phyloP scores from a whole-genome alignment of 1,140 invertebrate genomes.

The Eumeta japonica region DNA sequence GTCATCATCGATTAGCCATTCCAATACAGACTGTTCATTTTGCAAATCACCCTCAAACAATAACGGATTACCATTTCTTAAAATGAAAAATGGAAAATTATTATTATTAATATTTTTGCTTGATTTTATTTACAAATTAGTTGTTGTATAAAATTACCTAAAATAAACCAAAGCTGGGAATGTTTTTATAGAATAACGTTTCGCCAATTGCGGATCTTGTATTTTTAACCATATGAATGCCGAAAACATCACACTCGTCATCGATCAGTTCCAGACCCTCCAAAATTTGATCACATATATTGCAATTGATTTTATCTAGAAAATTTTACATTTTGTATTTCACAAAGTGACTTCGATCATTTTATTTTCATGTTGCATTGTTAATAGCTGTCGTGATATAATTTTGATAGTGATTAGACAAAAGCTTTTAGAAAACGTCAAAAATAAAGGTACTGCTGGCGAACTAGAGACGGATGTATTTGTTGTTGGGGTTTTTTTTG shows the following conservation, averaged over 20 bases:
- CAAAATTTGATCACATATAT: constrained; percentile 89
- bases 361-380: no score
- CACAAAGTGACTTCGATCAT: no score
- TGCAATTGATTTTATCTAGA: constrained; percentile 86
- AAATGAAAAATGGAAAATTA: no score
- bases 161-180: constrained; percentile 92
- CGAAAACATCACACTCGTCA: constrained; percentile 90
- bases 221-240: constrained; percentile 95
- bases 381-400: no score
- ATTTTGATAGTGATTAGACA: no score
- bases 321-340: constrained; percentile 81
- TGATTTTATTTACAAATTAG: no score
- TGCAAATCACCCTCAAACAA: constrained; percentile 90
- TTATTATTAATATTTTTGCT: no score
- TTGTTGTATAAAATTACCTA: no score
- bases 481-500: no score
- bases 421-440: no score
- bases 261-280: constrained; percentile 88
- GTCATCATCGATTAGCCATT: constrained; percentile 93
- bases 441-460: no score
- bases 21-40: constrained; percentile 86
- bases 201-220: constrained; percentile 86
- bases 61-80: constrained; percentile 90
- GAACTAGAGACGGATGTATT: no score
- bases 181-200: constrained; percentile 91